Evolutionary conservation across 2,888 invertebrate species (phyloP), one percentile per base, ranked within the genome.

Genomic region (Drosophila merina): DNA sequence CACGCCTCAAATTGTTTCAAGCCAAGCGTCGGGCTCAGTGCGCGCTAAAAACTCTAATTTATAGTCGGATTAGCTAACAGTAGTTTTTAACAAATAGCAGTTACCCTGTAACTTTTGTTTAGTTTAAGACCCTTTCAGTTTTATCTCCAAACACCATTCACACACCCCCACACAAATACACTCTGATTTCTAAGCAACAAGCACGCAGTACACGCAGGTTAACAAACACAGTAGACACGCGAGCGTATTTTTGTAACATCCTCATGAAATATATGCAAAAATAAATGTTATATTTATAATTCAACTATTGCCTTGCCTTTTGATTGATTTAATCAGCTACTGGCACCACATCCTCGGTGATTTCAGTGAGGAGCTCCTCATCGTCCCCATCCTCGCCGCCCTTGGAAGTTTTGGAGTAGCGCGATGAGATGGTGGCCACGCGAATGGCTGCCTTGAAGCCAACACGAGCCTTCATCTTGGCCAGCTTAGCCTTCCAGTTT

Each of bases 391-490:
- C 84, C 8, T 74, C 79, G 1, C 77, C 75, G 9, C 76, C 75
- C 26, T 74, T 86, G 25, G 73, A 84, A 4, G 45, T 51, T 51
- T 79, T 90, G 6, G 90, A 88, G 47, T 91, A 91, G 0, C 91
- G 80, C 30, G 91, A 89, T 2, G 93, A 92, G 51, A 93, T 89
- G 69, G 92, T 93, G 1, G 94, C 94, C 54, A 95, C 93, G 8
- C 94, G 93, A 33, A 94, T 94, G 1, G 94, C 94, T 10, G 95
- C 95, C 90, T 94, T 94, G 77, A 95, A 95, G 75, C 94, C 93
- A 40, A 94, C 94, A 40, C 93, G 93, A 0, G 94, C 95, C 76
- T 93, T 93, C 89, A 93, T 93, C 88, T 94, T 94, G 60, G 94
- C 94, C 83, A 94, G 92, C 87, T 95, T 95, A 76, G 93, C 94